Evolutionary conservation across 2,797 vertebrate species (phyloP).

Genomic region (Linurgus olivaceus): DNA sequence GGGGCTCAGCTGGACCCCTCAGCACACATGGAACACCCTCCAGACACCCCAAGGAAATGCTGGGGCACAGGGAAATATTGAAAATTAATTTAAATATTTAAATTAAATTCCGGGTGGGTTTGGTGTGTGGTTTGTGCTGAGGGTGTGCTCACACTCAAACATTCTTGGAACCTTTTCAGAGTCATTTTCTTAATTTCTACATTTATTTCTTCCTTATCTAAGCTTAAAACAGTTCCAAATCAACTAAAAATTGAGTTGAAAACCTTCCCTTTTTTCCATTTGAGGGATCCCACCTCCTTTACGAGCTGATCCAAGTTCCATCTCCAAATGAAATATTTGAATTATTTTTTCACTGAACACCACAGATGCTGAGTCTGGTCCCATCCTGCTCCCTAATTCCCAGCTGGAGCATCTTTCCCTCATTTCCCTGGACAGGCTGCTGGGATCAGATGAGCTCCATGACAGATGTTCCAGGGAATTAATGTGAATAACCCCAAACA

Average conservation of each 20-base stretch:
- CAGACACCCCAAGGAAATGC: not conserved
- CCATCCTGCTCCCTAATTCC: not conserved
- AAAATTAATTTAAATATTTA: not conserved
- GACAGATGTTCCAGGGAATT: conserved; percentile 12
- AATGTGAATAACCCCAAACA: not conserved
- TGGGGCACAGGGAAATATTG: not conserved
- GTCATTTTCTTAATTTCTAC: not conserved
- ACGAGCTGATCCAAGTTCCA: not conserved
- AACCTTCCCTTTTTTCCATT: not conserved
- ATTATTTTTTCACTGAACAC: not conserved
- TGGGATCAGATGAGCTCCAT: not conserved
- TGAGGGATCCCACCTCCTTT: not conserved
- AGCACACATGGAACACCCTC: accelerated
- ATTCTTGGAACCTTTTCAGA: accelerated
- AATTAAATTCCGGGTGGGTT: not conserved
- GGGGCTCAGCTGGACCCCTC: accelerated
- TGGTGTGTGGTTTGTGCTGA: accelerated
- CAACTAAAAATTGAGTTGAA: accelerated
- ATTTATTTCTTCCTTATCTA: not conserved
- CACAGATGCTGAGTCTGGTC: not conserved
- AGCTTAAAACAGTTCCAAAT: not conserved
- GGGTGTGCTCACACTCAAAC: accelerated
- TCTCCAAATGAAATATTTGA: not conserved
- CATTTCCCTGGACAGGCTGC: not conserved
- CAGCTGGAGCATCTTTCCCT: not conserved